phyloP scores from a whole-genome alignment of 2,113 vertebrate species.

The Cryptotis parvus region DNA sequence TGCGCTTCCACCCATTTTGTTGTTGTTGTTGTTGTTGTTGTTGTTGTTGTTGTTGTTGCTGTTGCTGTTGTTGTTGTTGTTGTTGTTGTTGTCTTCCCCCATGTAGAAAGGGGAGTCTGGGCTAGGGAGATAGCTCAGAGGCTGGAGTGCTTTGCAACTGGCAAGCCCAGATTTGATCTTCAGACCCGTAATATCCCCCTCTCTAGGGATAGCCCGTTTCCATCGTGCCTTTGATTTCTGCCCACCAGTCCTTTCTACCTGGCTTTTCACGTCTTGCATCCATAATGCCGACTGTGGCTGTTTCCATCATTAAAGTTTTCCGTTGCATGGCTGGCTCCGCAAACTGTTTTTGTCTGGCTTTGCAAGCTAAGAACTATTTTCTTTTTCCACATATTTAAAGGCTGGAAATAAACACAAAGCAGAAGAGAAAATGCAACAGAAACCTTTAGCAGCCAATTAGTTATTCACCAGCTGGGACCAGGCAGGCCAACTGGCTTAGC shows the following conservation, averaged over 20 bases:
- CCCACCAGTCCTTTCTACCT: neutral
- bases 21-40: too few relatives aligned
- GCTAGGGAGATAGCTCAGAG: too few relatives aligned
- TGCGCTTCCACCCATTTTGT: neutral
- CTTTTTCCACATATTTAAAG: neutral
- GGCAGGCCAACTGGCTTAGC: neutral
- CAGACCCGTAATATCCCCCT: too few relatives aligned
- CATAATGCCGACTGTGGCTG: neutral
- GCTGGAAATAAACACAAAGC: neutral
- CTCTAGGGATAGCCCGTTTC: neutral
- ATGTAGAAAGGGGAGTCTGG: neutral
- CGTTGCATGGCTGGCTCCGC: neutral
- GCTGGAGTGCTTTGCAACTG: too few relatives aligned
- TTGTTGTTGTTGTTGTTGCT: too few relatives aligned
- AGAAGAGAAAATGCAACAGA: neutral
- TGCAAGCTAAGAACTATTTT: neutral
- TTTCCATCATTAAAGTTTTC: neutral
- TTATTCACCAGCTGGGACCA: too few relatives aligned
- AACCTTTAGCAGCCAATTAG: too few relatives aligned
- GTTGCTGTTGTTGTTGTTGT: too few relatives aligned
- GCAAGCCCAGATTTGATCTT: too few relatives aligned
- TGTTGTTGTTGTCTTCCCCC: too few relatives aligned
- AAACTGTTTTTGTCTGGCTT: neutral
- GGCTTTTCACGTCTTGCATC: neutral
- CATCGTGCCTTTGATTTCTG: neutral